A percentile compares a stretch with the other conserved stretches of the same genome.
phyloP scores from a whole-genome alignment of 2,888 invertebrate genomes.

The Papilio protenor region DNA sequence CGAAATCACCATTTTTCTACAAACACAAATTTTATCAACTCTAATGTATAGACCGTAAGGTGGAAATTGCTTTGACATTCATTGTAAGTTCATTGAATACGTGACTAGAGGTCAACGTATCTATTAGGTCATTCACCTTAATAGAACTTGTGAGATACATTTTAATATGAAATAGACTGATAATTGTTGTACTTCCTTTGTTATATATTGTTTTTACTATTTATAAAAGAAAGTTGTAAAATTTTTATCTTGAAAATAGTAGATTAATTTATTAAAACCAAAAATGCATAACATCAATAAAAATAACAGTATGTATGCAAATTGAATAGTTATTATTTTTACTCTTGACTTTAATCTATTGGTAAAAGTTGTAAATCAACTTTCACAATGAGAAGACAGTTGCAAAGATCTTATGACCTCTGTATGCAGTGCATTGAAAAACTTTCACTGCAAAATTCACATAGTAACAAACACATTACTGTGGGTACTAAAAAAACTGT shows the following conservation, averaged over 20 bases:
- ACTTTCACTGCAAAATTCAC: conserved; percentile 16
- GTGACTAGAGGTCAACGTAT: conserved; percentile 38
- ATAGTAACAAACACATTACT: not conserved
- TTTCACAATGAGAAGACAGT: conserved; percentile 44
- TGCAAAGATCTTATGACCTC: conserved; percentile 12
- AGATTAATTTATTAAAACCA: not conserved
- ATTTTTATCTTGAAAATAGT: not conserved
- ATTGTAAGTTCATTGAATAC: conserved; percentile 36
- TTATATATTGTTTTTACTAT: not conserved
- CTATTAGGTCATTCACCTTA: conserved; percentile 40
- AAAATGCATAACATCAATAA: not conserved
- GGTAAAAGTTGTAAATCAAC: conserved; percentile 45
- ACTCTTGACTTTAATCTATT: not conserved
- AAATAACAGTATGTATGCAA: not conserved
- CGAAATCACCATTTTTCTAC: conserved; percentile 91
- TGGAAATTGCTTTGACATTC: conserved; percentile 2
- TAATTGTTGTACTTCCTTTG: not conserved
- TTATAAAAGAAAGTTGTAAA: not conserved
- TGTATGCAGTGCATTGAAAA: conserved; percentile 7
- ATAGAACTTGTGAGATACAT: conserved; percentile 23
- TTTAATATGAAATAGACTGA: not conserved
- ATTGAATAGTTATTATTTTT: not conserved
- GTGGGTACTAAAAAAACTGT: not conserved
- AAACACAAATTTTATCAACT: conserved; percentile 39
- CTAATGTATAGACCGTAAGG: not conserved